These are phyloP conservation scores for Petrocephalus microphthalmus DNA, from an alignment of 2,113 vertebrate genomes.

Conservation along the genomic window DNA sequence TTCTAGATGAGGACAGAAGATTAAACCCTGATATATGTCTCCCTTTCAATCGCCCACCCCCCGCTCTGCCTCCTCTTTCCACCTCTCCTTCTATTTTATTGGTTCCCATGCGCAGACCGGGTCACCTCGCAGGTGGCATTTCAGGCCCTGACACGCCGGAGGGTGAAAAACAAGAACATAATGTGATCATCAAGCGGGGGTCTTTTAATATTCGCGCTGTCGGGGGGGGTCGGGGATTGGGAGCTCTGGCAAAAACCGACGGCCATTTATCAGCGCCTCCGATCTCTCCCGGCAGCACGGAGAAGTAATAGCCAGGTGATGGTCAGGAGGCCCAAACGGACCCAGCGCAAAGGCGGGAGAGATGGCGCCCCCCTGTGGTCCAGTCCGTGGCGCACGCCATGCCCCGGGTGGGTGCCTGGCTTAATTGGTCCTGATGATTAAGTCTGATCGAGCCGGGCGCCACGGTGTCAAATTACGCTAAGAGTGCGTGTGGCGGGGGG, in stretches of 20 bases:
- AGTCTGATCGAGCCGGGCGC: not conserved
- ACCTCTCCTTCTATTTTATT: slow-evolving; percentile 1
- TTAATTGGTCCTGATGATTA: slow-evolving; percentile 2
- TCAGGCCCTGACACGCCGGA: not conserved
- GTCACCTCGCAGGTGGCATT: not conserved
- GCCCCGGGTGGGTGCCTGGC: not conserved
- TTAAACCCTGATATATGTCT: not conserved
- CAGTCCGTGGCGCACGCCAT: not conserved
- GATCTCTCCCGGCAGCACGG: not conserved
- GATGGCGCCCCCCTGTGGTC: not conserved
- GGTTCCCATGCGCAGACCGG: not conserved
- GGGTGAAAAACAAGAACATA: not conserved
- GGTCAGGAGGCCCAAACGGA: not conserved
- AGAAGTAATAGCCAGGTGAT: too few relatives aligned
- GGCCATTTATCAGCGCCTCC: not conserved
- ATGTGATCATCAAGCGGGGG: slow-evolving; percentile 7
- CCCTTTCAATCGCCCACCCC: not conserved
- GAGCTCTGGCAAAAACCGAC: not conserved
- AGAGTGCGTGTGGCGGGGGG: not conserved
- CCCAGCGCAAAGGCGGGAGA: not conserved
- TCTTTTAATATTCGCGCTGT: not conserved
- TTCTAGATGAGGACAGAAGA: not conserved
- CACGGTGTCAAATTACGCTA: not conserved
- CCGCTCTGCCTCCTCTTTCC: not conserved
- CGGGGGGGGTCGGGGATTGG: not conserved